phyloP scores from a whole-genome alignment of 37 sponge, comb jelly and placozoan genomes.

The Theonella swinhoei region DNA sequence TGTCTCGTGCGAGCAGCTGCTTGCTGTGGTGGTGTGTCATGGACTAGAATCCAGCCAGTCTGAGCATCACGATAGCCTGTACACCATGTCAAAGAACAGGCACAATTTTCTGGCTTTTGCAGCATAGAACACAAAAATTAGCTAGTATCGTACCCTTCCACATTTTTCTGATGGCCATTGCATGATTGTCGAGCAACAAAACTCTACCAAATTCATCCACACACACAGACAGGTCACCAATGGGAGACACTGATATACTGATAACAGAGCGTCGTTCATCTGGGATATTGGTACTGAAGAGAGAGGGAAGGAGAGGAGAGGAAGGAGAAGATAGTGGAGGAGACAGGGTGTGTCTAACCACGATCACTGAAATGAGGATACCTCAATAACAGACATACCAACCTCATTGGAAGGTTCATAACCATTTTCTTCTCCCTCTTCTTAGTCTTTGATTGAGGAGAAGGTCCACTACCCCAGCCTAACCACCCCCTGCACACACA shows the following conservation, averaged over 20 bases:
- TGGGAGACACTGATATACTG: constrained; percentile 55
- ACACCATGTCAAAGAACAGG: not conserved
- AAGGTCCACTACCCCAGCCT: constrained; percentile 56
- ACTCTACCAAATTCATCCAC: constrained; percentile 84
- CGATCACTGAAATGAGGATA: not conserved
- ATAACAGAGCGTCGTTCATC: constrained; percentile 43
- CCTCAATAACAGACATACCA: not conserved
- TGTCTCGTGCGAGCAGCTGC: not conserved
- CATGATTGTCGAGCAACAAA: constrained; percentile 60
- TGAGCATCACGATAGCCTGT: constrained; percentile 88
- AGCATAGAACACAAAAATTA: too few species aligned
- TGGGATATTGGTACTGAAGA: constrained; percentile 52
- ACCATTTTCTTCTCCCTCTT: constrained; percentile 30
- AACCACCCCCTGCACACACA: constrained; percentile 60
- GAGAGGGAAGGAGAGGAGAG: too few species aligned
- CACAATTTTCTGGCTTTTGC: not conserved
- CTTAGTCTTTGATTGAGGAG: not conserved
- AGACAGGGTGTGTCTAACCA: not conserved
- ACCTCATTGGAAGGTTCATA: constrained; percentile 50
- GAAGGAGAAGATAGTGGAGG: not conserved
- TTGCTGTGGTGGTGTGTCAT: not conserved
- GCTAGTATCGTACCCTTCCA: constrained; percentile 93
- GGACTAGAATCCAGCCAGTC: constrained; percentile 83
- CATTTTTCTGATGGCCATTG: constrained; percentile 57
- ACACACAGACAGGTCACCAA: constrained; percentile 54